phyloP scores from a whole-genome alignment of 2,888 invertebrate genomes.

The Drosophila diplacantha region DNA sequence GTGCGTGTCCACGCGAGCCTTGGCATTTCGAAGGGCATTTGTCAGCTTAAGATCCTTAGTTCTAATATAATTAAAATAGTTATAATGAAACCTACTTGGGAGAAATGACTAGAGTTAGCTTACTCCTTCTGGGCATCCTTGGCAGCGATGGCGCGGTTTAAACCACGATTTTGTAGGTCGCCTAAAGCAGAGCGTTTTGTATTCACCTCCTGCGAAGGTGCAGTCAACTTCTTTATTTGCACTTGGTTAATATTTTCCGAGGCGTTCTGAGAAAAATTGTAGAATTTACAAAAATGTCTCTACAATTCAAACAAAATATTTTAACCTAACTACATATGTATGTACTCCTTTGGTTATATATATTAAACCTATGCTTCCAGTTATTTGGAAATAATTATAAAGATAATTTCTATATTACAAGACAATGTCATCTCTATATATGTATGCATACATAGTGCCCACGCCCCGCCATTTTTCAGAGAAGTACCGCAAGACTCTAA shows the following conservation, averaged over 20 bases:
- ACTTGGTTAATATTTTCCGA: conserved; percentile 66
- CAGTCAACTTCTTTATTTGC: conserved; percentile 71
- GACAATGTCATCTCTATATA: not conserved
- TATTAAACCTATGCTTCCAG: not conserved
- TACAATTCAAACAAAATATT: not conserved
- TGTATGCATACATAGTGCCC: not conserved
- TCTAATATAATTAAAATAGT: conserved; percentile 36
- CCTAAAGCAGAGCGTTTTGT: conserved; percentile 79
- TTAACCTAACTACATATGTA: not conserved
- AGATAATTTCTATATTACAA: not conserved
- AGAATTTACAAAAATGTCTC: not conserved
- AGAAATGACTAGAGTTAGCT: conserved; percentile 28
- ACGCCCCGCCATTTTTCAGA: conserved; percentile 55
- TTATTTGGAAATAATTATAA: no score
- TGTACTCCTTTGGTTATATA: no score
- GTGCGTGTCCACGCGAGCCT: conserved; percentile 76
- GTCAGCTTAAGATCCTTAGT: conserved; percentile 67
- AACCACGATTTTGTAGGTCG: conserved; percentile 79
- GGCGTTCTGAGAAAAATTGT: conserved; percentile 62
- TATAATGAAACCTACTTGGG: not conserved
- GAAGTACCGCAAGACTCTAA: conserved; percentile 17
- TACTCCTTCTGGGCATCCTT: conserved; percentile 55
- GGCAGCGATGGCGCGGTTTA: conserved; percentile 61
- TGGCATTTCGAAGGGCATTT: conserved; percentile 71
- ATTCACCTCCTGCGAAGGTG: conserved; percentile 61